Conservation (phyloP, 2,888 invertebrate species). For the Ametastegia equiseti region DNA sequence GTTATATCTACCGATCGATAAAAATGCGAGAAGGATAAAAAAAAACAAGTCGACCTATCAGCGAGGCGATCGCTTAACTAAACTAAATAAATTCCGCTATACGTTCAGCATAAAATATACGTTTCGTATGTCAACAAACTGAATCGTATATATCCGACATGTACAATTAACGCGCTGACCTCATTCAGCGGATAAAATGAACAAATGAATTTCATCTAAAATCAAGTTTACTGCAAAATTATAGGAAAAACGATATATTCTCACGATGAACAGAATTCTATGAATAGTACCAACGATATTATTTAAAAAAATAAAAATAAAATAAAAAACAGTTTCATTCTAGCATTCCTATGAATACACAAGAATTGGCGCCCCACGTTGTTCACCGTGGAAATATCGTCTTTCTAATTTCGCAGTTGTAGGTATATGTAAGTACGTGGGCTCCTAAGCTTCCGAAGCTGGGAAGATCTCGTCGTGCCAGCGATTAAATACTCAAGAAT, state of each 20-base stretch:
- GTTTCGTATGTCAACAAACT: neutral
- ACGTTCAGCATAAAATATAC: neutral
- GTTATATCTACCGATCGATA: neutral
- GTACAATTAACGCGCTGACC: neutral
- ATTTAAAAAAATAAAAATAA: too few relatives aligned
- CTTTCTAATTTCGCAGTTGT: neutral
- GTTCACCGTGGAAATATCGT: too few relatives aligned
- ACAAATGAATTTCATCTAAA: neutral
- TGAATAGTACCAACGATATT: too few relatives aligned
- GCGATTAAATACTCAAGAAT: neutral
- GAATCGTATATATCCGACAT: neutral
- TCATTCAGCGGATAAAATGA: neutral
- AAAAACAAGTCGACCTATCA: neutral
- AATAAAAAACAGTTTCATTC: too few relatives aligned
- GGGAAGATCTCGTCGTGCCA: neutral
- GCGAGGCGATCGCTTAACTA: neutral
- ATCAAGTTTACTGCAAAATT: neutral
- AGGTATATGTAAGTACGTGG: neutral
- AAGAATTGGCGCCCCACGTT: too few relatives aligned
- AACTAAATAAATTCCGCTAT: neutral
- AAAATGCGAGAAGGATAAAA: neutral
- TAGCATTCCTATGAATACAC: too few relatives aligned
- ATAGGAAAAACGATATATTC: too few relatives aligned
- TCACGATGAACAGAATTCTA: too few relatives aligned
- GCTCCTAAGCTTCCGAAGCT: neutral